These are phyloP conservation scores for Edolisoma coerulescens DNA, from an alignment of 2,113 vertebrate genomes.

Conservation along the genomic window DNA sequence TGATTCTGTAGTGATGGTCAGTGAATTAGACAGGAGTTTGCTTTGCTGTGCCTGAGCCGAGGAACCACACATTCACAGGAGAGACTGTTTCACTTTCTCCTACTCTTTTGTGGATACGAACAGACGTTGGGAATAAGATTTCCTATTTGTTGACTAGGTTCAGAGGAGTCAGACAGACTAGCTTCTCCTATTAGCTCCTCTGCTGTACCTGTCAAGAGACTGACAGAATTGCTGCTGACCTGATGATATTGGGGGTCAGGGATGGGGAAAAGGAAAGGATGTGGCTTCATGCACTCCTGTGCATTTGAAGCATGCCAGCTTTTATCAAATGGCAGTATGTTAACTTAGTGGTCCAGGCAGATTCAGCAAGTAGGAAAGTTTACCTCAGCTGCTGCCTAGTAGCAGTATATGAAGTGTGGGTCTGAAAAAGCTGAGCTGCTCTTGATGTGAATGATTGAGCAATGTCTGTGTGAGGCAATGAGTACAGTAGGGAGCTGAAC, in stretches of 20 bases:
- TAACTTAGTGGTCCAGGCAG: background rate
- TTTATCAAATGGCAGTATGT: background rate
- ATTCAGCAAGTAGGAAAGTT: background rate
- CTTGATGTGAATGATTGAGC: background rate
- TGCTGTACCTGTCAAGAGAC: background rate
- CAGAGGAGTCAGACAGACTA: background rate
- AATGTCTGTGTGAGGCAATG: background rate
- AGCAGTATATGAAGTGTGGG: rapidly evolving
- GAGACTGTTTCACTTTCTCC: background rate
- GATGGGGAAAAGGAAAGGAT: background rate
- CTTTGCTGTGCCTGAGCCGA: background rate
- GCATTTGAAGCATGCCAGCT: background rate
- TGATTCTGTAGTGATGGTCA: background rate
- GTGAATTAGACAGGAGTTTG: background rate
- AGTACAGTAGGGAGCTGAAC: background rate
- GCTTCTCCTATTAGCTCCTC: background rate
- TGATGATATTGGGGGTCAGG: background rate
- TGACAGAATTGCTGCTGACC: background rate
- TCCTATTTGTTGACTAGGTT: background rate
- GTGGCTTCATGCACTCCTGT: background rate
- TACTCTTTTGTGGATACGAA: background rate
- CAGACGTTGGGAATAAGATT: background rate
- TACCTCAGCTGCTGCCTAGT: background rate
- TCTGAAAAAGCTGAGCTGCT: background rate
- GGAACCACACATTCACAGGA: background rate